phyloP scores from a whole-genome alignment of 37 sponge, comb jelly and placozoan genomes.

The Trichoplax adhaerens region DNA sequence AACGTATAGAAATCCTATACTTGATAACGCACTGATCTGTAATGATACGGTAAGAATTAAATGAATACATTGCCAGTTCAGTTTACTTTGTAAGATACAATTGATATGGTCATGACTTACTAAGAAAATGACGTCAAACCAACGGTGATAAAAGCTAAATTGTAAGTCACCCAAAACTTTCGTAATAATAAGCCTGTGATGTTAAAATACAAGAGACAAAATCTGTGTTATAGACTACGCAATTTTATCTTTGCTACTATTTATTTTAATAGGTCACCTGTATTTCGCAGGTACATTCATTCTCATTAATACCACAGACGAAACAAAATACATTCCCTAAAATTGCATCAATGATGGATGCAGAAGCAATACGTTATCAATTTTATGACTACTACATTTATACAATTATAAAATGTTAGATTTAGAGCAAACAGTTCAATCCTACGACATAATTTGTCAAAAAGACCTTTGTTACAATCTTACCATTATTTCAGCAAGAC shows the following conservation, averaged over 20 bases:
- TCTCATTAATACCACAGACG: conserved; percentile 94
- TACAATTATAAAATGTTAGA: no score
- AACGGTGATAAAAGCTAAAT: conserved; percentile 93
- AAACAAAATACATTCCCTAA: conserved; percentile 92
- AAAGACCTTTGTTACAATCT: not conserved
- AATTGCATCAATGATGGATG: no score
- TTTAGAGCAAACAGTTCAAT: no score
- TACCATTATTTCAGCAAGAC: conserved; percentile 91
- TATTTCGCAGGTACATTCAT: conserved; percentile 90
- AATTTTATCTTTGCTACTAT: not conserved
- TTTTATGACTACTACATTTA: no score
- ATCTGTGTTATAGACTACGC: not conserved
- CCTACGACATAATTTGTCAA: not conserved
- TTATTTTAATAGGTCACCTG: conserved; percentile 11
- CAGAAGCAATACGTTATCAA: no score
- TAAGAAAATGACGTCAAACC: conserved; percentile 98
- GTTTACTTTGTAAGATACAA: no score
- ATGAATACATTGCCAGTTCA: no score
- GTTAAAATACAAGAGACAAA: not conserved
- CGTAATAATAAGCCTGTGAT: conserved; percentile 36
- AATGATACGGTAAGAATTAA: not conserved
- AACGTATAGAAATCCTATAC: conserved; percentile 85
- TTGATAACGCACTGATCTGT: conserved; percentile 77
- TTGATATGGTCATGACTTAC: conserved; percentile 7
- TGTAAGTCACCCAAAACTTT: conserved; percentile 78